Conservation (phyloP, 2,888 invertebrate genomes). For the Meteorus colon region DNA sequence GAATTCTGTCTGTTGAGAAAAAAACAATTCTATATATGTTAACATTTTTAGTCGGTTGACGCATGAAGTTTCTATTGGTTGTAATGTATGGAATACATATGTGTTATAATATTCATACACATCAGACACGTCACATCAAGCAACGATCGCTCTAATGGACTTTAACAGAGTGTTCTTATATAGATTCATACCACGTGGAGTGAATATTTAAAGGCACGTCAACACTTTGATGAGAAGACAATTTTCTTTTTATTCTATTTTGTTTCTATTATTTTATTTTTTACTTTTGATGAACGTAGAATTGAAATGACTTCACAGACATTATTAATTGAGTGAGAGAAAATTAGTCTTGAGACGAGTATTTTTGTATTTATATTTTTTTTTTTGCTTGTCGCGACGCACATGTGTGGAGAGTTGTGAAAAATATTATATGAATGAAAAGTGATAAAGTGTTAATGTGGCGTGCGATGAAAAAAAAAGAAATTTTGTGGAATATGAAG, state of each 20-base stretch:
- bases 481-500: too few species aligned
- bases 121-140: not conserved
- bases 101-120: not conserved
- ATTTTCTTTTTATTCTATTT: not conserved
- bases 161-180: conserved; percentile 17
- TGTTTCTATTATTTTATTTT: not conserved
- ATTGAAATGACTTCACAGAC: too few species aligned
- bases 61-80: not conserved
- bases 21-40: not conserved
- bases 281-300: too few species aligned
- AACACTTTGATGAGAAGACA: not conserved
- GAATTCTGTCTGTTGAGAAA: not conserved
- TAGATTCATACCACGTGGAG: conserved; percentile 21
- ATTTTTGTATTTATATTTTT: too few species aligned
- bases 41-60: not conserved
- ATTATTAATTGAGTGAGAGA: too few species aligned
- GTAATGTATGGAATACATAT: not conserved
- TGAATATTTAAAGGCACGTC: conserved; percentile 6
- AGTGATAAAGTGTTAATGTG: too few species aligned
- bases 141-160: conserved; percentile 24
- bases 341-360: too few species aligned
- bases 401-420: too few species aligned
- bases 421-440: too few species aligned
- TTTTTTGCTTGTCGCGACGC: too few species aligned
- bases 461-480: too few species aligned